These are phyloP conservation scores for Tortricodes alternella DNA, from an alignment of 2,888 invertebrate species.

Conservation along the genomic window DNA sequence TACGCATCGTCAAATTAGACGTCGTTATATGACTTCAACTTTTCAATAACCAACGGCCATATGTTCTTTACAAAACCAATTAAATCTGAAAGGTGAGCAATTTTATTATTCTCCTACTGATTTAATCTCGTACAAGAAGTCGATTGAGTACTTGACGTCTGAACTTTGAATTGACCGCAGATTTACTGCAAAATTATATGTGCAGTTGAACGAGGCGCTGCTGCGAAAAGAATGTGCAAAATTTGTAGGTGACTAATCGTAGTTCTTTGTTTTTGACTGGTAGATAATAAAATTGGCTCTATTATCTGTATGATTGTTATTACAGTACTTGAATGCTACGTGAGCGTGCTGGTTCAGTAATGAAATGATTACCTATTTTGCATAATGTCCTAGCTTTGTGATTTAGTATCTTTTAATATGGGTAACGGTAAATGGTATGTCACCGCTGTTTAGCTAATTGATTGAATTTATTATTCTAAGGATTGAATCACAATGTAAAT, in stretches of 20 bases:
- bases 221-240: background rate
- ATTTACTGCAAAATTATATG: constrained; percentile 9
- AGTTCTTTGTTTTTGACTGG: background rate
- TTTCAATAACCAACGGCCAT: background rate
- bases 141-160: constrained; percentile 30
- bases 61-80: constrained; percentile 19
- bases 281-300: constrained; percentile 2
- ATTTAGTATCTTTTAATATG: background rate
- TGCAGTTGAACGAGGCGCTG: background rate
- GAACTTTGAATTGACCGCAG: constrained; percentile 32
- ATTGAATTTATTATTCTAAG: background rate
- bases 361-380: constrained; percentile 5
- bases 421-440: background rate
- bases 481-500: too few relatives aligned
- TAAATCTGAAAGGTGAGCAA: constrained; percentile 26
- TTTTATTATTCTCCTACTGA: constrained; percentile 24
- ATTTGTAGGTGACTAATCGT: background rate
- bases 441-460: background rate
- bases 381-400: background rate
- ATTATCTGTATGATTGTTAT: constrained; percentile 16
- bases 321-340: constrained; percentile 6
- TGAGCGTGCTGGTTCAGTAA: constrained; percentile 5
- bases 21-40: background rate
- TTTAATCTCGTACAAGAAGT: constrained; percentile 27
- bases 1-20: too few relatives aligned